Conservation (phyloP, 2,113 vertebrate species). For the Microcebus ravelobensis region DNA sequence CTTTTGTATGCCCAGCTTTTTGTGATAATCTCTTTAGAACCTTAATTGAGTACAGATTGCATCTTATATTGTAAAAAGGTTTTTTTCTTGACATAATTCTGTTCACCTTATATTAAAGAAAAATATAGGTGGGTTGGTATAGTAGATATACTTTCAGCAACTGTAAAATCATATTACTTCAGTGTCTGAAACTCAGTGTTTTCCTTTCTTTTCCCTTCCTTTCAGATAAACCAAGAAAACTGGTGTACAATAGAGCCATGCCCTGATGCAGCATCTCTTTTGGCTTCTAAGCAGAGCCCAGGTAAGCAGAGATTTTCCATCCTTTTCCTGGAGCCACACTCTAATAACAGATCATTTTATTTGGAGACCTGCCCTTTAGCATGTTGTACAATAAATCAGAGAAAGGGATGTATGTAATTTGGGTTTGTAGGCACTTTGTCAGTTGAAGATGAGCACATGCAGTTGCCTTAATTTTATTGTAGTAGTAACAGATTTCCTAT, state of each 20-base stretch:
- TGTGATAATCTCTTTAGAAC: not conserved
- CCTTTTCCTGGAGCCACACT: not conserved
- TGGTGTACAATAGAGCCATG: constrained; percentile 86
- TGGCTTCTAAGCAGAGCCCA: constrained; percentile 76
- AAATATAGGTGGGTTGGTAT: not conserved
- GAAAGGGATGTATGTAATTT: not conserved
- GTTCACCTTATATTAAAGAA: not conserved
- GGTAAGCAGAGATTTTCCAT: constrained; percentile 73
- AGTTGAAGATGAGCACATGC: not conserved
- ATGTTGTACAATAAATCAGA: not conserved
- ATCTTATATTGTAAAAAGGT: not conserved
- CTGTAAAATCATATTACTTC: not conserved
- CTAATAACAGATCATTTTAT: not conserved
- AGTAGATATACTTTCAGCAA: not conserved
- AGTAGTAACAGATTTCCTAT: not conserved
- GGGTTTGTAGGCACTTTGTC: not conserved
- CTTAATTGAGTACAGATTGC: not conserved
- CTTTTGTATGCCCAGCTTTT: not conserved
- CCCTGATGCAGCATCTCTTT: constrained; percentile 74
- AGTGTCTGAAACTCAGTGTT: not conserved
- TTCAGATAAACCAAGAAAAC: constrained; percentile 88
- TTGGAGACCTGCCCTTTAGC: not conserved
- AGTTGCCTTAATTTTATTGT: constrained; percentile 37
- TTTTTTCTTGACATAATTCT: constrained; percentile 2
- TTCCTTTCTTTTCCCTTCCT: constrained; percentile 51